Base-by-base conservation (phyloP, 1,140 invertebrate species). In the Zaprionus inermis region DNA sequence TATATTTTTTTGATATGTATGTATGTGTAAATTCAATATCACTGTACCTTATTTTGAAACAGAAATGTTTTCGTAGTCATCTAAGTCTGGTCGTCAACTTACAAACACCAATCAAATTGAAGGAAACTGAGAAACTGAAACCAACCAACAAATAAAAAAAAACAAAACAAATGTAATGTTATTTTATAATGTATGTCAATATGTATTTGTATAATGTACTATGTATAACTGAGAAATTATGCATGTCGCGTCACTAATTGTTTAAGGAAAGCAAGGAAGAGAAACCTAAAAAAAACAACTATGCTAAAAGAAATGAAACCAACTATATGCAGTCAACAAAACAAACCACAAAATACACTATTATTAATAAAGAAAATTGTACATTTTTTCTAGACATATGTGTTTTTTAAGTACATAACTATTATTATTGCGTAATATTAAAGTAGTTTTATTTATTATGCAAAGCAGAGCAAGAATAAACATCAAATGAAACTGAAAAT, bases 21-120 rank as follows among this genome's bases (percentile, higher is more conserved):
- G 51, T 60, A 51, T 64, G 24, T 70, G 32, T 59, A 66, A 59
- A 57, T 16, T 61, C 65, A 65, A 78, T 89, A 88, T 89, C 84
- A 84, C 78, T 89, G 84, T 89, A 89, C 84, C 84, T 89, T 89
- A 89, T 89, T 89, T 89, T 81, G 68, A 80, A 88, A 84, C 77
- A 78, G 56, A 72, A 77, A 80, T 75, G 79, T 84, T 80, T 80
- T 83, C 54, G 72, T 88, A 89, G 84, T 89, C 84, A 89, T 12
- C 67, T 88, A 89, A 89, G 84, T 89, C 84, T 84, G 84, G 80
- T 89, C 84, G 80, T 80, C 72, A 81, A 80, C 65, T 67, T 60
- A 77, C 64, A 65, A 72, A 72, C 60, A 72, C 36, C 79, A 72
- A 74, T 65, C 59, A 78, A 30, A 67, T 38, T 49, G 18, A 20